Evolutionary conservation across 2,797 vertebrate species (phyloP).

Genomic region (Rhabdomys pumilio): DNA sequence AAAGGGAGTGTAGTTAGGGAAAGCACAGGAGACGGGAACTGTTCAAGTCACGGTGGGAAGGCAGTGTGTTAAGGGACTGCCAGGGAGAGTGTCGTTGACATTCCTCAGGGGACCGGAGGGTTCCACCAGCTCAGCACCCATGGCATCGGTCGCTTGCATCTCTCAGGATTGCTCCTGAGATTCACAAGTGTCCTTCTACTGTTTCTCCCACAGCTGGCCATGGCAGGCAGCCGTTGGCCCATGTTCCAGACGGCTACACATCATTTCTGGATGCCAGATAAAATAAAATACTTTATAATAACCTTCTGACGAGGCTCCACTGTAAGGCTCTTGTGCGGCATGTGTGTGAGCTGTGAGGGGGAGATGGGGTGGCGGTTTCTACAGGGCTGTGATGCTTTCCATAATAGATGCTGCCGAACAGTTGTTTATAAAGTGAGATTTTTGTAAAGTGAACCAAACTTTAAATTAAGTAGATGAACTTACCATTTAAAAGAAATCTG

Average conservation of each 20-base stretch:
- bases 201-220: constrained; percentile 31
- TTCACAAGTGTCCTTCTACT: neutral
- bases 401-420: constrained; percentile 20
- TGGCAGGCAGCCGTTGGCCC: constrained; percentile 35
- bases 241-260: constrained; percentile 57
- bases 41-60: neutral
- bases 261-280: constrained; percentile 72
- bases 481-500: constrained; percentile 64
- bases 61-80: neutral
- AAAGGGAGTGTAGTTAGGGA: constrained; percentile 57
- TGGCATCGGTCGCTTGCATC: neutral
- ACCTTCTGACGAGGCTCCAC: constrained; percentile 51
- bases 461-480: constrained; percentile 61
- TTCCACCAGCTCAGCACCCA: neutral
- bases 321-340: neutral
- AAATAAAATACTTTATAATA: constrained; percentile 64
- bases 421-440: constrained; percentile 71
- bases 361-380: neutral
- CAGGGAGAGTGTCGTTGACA: neutral
- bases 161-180: neutral
- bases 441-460: constrained; percentile 59
- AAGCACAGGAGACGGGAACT: neutral
- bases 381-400: neutral
- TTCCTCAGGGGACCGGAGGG: neutral
- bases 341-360: neutral